Evolutionary conservation across 1,140 invertebrate species (phyloP).

Genomic region (Ectropis grisescens): DNA sequence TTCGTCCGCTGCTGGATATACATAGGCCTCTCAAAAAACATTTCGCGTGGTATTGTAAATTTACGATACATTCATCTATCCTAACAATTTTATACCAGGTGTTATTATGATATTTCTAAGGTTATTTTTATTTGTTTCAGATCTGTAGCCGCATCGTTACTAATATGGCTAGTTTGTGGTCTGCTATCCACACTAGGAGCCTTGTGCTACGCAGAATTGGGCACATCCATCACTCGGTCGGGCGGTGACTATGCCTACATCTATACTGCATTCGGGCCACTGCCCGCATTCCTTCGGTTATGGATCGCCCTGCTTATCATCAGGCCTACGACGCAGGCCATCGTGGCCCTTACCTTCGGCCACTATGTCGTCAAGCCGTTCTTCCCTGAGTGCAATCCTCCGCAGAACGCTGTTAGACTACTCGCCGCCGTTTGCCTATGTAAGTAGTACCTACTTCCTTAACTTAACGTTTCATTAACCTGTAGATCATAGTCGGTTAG

Average conservation of each 20-base stretch:
- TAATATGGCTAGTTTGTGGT: constrained; percentile 83
- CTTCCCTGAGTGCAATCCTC: constrained; percentile 79
- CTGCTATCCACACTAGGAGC: constrained; percentile 82
- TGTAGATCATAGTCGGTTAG: too few species aligned
- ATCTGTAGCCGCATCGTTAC: constrained; percentile 77
- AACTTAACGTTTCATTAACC: too few species aligned
- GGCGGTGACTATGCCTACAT: constrained; percentile 93
- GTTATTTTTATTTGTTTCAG: constrained; percentile 46
- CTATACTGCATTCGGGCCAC: constrained; percentile 87
- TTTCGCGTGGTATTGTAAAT: too few species aligned
- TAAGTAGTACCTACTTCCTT: too few species aligned
- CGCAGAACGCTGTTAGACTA: constrained; percentile 75
- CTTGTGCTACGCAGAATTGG: constrained; percentile 89
- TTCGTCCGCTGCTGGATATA: too few species aligned
- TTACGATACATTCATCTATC: too few species aligned
- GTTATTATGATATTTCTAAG: too few species aligned
- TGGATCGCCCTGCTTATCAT: constrained; percentile 92
- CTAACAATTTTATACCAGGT: too few species aligned
- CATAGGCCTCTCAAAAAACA: too few species aligned
- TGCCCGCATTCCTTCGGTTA: constrained; percentile 88
- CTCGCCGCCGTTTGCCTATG: constrained; percentile 82
- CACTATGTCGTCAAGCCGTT: constrained; percentile 87
- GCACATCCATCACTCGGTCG: constrained; percentile 84
- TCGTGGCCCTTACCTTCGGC: constrained; percentile 86
- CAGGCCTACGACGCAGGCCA: constrained; percentile 85